These are phyloP conservation scores for Tarsius wallacei DNA, from an alignment of 2,797 vertebrate genomes.

Conservation along the genomic window DNA sequence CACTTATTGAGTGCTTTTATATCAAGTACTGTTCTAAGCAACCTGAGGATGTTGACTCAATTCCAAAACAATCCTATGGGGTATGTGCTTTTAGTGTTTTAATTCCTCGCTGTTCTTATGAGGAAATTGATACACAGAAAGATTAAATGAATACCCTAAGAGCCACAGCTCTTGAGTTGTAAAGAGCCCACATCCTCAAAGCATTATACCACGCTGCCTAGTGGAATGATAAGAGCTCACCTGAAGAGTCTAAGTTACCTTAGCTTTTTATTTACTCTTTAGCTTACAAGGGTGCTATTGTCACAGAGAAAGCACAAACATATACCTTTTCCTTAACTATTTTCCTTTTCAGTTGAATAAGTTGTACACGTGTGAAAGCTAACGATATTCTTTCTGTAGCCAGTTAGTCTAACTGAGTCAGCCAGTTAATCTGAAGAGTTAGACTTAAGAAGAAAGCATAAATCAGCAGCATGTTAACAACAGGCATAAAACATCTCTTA, in stretches of 20 bases:
- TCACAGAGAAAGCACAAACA: not conserved
- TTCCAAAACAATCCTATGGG: not conserved
- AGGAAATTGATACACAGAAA: not conserved
- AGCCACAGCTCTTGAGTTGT: not conserved
- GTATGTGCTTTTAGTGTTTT: not conserved
- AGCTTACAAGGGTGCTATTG: not conserved
- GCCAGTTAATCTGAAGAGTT: not conserved
- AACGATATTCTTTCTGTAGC: not conserved
- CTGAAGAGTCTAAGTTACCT: not conserved
- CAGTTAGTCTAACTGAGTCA: not conserved
- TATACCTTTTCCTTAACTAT: not conserved
- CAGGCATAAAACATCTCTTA: constrained; percentile 81
- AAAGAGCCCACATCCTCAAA: not conserved
- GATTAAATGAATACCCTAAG: not conserved
- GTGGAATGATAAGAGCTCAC: not conserved
- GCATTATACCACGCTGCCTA: not conserved
- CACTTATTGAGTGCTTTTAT: not conserved
- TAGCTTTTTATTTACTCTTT: not conserved
- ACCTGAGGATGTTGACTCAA: not conserved
- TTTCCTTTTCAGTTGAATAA: not conserved
- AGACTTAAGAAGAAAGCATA: constrained; percentile 56
- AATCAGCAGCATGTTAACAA: constrained; percentile 74
- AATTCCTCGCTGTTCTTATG: not conserved
- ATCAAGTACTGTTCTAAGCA: not conserved
- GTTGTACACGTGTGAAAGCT: not conserved